phyloP scores from a whole-genome alignment of 2,888 invertebrate genomes.

The Eupithecia subumbrata region DNA sequence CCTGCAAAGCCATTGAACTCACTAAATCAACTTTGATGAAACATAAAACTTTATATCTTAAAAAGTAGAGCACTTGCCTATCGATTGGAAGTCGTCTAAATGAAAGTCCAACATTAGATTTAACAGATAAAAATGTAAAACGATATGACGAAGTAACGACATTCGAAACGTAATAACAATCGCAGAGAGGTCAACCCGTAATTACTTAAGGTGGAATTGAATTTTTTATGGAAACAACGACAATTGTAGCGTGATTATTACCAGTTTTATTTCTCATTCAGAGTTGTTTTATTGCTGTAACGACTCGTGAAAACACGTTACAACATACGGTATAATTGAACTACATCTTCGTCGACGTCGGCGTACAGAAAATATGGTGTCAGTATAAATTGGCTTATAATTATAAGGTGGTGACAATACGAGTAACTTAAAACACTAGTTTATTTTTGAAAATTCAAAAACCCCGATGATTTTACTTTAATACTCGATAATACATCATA shows the following conservation, averaged over 20 bases:
- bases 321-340: slow-evolving; percentile 13
- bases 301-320: slow-evolving; percentile 13
- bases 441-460: background rate
- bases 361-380: background rate
- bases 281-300: slow-evolving; percentile 37
- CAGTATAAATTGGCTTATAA: background rate
- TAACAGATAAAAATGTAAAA: slow-evolving; percentile 47
- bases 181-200: slow-evolving; percentile 44
- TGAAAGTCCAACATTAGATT: slow-evolving; percentile 46
- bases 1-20: background rate
- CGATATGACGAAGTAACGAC: slow-evolving; percentile 56
- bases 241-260: slow-evolving; percentile 45
- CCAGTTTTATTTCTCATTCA: slow-evolving; percentile 33
- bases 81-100: slow-evolving; percentile 36
- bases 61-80: background rate
- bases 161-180: slow-evolving; percentile 45
- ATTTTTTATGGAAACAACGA: slow-evolving; percentile 48
- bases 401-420: background rate
- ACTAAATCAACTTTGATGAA: background rate
- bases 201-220: slow-evolving; percentile 45
- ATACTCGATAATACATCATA: too few species aligned
- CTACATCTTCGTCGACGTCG: background rate
- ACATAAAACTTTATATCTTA: background rate
- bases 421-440: background rate
- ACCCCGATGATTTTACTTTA: background rate